phyloP scores from a whole-genome alignment of 2,113 vertebrate species.

The Oriolus oriolus region DNA sequence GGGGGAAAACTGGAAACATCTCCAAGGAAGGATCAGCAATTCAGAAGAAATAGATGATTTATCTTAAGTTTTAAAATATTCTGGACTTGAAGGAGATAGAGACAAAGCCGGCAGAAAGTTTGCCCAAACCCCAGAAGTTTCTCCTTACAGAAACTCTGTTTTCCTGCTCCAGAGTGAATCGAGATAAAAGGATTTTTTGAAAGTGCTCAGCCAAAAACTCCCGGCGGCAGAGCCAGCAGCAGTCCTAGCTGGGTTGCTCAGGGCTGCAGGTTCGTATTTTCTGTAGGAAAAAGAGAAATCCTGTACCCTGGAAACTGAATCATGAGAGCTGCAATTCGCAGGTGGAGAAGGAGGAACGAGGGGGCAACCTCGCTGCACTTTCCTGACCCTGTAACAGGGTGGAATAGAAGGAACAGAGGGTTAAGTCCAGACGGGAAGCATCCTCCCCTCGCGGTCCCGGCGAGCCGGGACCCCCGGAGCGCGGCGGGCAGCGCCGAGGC shows the following conservation, averaged over 20 bases:
- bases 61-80: neutral
- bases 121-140: neutral
- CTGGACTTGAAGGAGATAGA: neutral
- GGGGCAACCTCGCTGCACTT: rapidly evolving
- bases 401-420: rapidly evolving
- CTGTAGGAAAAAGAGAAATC: neutral
- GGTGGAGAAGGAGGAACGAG: neutral
- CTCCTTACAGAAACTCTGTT: neutral
- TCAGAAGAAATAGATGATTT: neutral
- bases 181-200: neutral
- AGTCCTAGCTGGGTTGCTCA: neutral
- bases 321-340: neutral
- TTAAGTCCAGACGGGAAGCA: neutral
- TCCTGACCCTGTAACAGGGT: neutral
- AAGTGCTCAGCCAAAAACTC: neutral
- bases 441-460: neutral
- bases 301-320: neutral
- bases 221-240: neutral
- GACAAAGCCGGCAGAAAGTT: neutral
- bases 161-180: neutral
- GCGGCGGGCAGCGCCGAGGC: neutral
- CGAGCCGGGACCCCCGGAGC: no score
- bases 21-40: neutral
- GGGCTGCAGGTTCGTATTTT: neutral
- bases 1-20: neutral